Base-by-base conservation (phyloP, 2,888 invertebrate genomes). In the Stegana nigrithorax region DNA sequence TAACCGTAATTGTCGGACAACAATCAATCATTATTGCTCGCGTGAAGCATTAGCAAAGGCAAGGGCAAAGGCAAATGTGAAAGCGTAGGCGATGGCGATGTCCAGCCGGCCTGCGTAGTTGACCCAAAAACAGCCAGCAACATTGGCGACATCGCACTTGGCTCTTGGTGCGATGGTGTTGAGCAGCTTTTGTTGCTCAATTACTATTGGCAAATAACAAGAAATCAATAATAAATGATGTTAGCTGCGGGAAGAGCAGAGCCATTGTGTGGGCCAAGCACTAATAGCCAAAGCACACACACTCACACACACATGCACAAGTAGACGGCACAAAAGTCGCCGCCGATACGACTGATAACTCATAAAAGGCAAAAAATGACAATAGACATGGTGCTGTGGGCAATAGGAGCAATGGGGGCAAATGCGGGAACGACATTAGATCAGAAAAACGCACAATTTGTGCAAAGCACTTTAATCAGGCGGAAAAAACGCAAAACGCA, bases 141-240 rank as follows among this genome's bases (percentile, higher is more conserved):
- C 17, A 21, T n/a, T n/a, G n/a, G n/a, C 17, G 32, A 32, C 14
- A 32, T 12, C 21, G 21, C 36, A 23, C 6, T 23, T n/a, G n/a
- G n/a, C n/a, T 23, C 21, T 12, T n/a, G 25, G 25, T 12, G 6
- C 12, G n/a, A 36, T 19, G 21, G 25, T 47, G 21, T 53, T 50
- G 42, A 42, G 53, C 64, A 29, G 62, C 51, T 29, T 57, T 36
- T 64, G 56, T 45, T 64, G 59, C 29, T 47, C 59, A 59, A 59
- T 45, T 59, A 59, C 66, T n/a, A 68, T 63, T 57, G 45, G 56
- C 26, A 66, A 62, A 59, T 23, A 42, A 45, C 51, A 56, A 29
- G 10, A 76, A 76, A 76, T 76, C 75, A 74, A 76, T 78, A 78
- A 76, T 69, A 76, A 76, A 78, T 76, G 71, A 76, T 76, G 73